Base-by-base conservation (phyloP, 2,888 invertebrate species). In the Chymomyza fuscimana region DNA sequence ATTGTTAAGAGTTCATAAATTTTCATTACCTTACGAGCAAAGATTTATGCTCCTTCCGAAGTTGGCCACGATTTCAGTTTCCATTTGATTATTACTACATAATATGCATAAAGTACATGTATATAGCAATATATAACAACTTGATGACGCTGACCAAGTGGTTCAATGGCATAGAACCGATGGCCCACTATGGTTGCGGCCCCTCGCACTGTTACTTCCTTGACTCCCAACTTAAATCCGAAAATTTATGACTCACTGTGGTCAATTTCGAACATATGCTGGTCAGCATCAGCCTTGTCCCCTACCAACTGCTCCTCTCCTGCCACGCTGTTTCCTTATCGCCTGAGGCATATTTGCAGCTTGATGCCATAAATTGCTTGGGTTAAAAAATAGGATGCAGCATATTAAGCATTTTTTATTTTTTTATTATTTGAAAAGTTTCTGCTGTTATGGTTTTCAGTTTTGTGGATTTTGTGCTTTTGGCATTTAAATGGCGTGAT, bases 231-330 rank as follows among this genome's bases (percentile, higher is more conserved):
- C 83, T 73, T 80, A 86, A 85, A 84, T 82, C 86, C 82, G 70
- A 68, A 84, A 86, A 85, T 85, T 85, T 85, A 85, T 85, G 84
- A 81, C 78, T 72, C 78, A 58, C 25, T 84, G 84, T 82, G 84
- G 86, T 85, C 84, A 85, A 85, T 84, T 82, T 81, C 78, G 72
- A 84, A 59, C 84, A 86, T 85, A 85, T 85, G 84, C 73, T 74
- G 69, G 46, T 32, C 25, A 25, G 58, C 25, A 15, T 15, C 25
- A 22, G 19, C 58, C 25, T 7, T 9, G 22, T 12, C 9, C 58
- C 15, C 7, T 58, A 15, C 1, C 12, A 22, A 1, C 19, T 54
- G 16, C 6, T 12, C 40, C 40, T 12, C 40, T 46, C 12, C 71
- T 75, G 77, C 73, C 73, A 73, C 70, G 40, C 40, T 7, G 6